Conservation (phyloP, 2,888 invertebrate genomes). For the Melinaea menophilus region DNA sequence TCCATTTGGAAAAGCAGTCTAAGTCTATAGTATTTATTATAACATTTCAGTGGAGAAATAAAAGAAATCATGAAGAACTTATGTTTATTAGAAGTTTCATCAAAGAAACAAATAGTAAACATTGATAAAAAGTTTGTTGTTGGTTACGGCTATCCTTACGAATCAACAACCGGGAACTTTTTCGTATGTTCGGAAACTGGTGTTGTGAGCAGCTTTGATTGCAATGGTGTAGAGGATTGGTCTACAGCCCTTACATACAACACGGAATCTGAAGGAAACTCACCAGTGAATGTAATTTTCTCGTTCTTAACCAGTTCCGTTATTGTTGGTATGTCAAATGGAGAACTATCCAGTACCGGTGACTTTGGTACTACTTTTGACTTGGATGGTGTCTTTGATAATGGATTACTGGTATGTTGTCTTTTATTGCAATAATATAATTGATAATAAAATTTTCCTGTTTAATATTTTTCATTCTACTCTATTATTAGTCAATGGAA, state of each 20-base stretch:
- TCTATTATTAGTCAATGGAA: constrained; percentile 73
- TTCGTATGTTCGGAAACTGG: constrained; percentile 64
- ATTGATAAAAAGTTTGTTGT: constrained; percentile 43
- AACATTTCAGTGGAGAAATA: too few species aligned
- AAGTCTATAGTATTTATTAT: too few species aligned
- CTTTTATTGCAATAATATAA: background rate
- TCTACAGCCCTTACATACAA: constrained; percentile 47
- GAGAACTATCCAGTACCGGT: constrained; percentile 58
- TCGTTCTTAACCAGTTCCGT: constrained; percentile 55
- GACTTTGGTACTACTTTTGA: constrained; percentile 49
- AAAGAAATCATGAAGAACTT: constrained; percentile 58
- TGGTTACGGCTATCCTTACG: constrained; percentile 58
- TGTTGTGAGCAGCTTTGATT: constrained; percentile 49
- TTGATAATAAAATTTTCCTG: background rate
- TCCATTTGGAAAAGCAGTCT: too few species aligned
- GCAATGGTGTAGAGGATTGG: constrained; percentile 54
- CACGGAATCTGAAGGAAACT: constrained; percentile 60
- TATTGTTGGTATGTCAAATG: constrained; percentile 60
- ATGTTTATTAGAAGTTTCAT: constrained; percentile 54
- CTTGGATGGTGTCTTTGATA: constrained; percentile 55
- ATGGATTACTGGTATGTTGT: constrained; percentile 57
- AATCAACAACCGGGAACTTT: constrained; percentile 49
- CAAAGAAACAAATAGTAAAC: constrained; percentile 43
- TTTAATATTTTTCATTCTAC: background rate
- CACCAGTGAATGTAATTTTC: constrained; percentile 63